phyloP scores from a whole-genome alignment of 2,888 invertebrate species.

The Copidosoma aretas region DNA sequence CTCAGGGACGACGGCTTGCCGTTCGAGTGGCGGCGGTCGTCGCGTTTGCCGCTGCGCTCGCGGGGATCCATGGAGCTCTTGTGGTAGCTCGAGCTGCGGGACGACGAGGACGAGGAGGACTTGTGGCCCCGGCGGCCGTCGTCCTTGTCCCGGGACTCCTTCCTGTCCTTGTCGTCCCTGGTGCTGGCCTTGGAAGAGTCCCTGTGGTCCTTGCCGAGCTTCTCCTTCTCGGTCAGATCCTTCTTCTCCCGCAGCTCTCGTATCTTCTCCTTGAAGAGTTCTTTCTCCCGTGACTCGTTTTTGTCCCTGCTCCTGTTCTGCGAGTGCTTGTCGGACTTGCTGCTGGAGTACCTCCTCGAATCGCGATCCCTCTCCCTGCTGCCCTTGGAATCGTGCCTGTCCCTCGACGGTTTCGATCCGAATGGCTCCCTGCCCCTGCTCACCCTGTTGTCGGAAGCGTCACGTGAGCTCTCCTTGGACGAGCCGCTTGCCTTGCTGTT shows the following conservation, averaged over 20 bases:
- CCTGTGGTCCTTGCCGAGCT: constrained; percentile 53
- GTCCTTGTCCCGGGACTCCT: constrained; percentile 53
- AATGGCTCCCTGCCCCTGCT: constrained; percentile 36
- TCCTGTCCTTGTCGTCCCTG: constrained; percentile 48
- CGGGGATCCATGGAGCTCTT: constrained; percentile 52
- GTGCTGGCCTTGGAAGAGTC: constrained; percentile 52
- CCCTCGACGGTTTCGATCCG: constrained; percentile 47
- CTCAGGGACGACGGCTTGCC: constrained; percentile 40
- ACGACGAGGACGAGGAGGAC: constrained; percentile 46
- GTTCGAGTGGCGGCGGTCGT: constrained; percentile 47
- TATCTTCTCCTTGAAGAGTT: constrained; percentile 61
- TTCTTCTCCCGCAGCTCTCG: constrained; percentile 60
- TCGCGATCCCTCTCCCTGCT: constrained; percentile 47
- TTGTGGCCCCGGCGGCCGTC: constrained; percentile 53
- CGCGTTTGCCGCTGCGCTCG: constrained; percentile 48
- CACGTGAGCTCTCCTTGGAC: constrained; percentile 55
- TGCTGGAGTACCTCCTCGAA: constrained; percentile 46
- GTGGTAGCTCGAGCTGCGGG: constrained; percentile 51
- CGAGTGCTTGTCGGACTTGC: constrained; percentile 47
- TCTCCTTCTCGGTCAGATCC: constrained; percentile 60
- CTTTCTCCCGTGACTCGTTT: constrained; percentile 49
- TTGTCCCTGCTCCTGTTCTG: constrained; percentile 48
- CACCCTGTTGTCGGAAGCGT: constrained; percentile 51
- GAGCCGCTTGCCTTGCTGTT: constrained; percentile 46
- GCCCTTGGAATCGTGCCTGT: constrained; percentile 40